Conservation (phyloP, 2,888 invertebrate genomes). For the Hydrotaea diabolus region DNA sequence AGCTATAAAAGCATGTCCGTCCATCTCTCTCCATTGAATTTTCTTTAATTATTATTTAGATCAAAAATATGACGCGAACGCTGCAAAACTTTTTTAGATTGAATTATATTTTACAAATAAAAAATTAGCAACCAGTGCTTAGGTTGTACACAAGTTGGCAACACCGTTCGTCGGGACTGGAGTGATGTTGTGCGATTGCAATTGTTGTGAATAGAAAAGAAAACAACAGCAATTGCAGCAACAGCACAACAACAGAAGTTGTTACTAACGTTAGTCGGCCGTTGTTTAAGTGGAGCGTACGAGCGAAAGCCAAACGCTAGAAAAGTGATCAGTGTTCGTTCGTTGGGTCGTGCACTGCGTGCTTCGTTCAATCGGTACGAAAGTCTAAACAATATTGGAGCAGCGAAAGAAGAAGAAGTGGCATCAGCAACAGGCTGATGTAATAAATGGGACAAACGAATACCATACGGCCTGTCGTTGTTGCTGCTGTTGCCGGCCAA, state of each 20-base stretch:
- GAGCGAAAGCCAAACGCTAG: not conserved
- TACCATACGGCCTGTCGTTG: not conserved
- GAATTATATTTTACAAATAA: no score
- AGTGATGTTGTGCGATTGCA: slow-evolving; percentile 39
- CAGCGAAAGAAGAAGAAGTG: not conserved
- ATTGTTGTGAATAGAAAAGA: slow-evolving; percentile 36
- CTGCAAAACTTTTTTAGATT: no score
- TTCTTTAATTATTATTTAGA: no score
- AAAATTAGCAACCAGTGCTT: no score
- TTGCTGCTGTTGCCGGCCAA: not conserved
- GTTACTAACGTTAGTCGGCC: slow-evolving; percentile 40
- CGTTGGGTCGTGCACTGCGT: not conserved
- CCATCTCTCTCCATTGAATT: no score
- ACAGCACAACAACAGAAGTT: no score
- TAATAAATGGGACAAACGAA: slow-evolving; percentile 7
- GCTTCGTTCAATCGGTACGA: not conserved
- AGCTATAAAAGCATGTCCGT: no score
- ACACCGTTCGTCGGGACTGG: no score
- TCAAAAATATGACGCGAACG: no score
- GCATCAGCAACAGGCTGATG: not conserved
- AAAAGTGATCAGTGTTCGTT: not conserved
- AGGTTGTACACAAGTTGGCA: no score
- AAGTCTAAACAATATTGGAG: not conserved
- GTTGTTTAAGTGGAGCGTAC: not conserved
- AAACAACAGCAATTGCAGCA: slow-evolving; percentile 15